A percentile compares a stretch with the other conserved stretches of the same genome.
phyloP scores from a whole-genome alignment of 2,888 invertebrate species.

The Julus scanicus region DNA sequence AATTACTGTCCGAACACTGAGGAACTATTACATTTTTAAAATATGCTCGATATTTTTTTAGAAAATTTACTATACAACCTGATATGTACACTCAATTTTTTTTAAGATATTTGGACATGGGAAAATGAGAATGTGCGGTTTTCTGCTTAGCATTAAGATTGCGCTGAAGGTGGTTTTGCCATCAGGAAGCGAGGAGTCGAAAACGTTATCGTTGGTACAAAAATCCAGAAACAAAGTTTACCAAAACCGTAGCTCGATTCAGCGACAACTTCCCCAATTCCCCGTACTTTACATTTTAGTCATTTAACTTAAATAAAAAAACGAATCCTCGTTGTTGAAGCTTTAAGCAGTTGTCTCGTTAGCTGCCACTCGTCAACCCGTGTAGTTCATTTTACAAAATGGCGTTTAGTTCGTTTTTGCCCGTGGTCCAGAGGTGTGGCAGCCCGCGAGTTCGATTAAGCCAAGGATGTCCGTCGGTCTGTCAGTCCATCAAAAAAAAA shows the following conservation, averaged over 20 bases:
- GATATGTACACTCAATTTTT: too few relatives aligned
- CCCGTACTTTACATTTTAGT: neutral
- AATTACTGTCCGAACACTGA: too few relatives aligned
- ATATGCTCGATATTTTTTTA: too few relatives aligned
- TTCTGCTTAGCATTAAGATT: too few relatives aligned
- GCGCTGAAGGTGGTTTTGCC: too few relatives aligned
- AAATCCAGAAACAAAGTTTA: too few relatives aligned
- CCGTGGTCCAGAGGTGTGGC: neutral
- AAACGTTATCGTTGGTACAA: too few relatives aligned
- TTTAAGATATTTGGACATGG: too few relatives aligned
- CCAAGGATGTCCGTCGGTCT: neutral
- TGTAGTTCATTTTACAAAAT: neutral
- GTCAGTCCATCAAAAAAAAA: neutral
- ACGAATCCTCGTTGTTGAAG: neutral
- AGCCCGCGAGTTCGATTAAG: neutral
- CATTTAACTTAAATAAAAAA: neutral
- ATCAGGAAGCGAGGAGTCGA: too few relatives aligned
- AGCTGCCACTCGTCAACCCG: neutral
- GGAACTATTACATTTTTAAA: too few relatives aligned
- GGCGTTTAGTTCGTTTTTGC: neutral
- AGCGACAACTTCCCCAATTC: neutral
- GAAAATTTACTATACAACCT: too few relatives aligned
- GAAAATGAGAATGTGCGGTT: too few relatives aligned
- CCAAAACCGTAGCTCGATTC: neutral
- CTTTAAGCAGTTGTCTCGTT: neutral